Evolutionary conservation across 1,140 invertebrate species (phyloP).

Genomic region (Calosoma granatense): DNA sequence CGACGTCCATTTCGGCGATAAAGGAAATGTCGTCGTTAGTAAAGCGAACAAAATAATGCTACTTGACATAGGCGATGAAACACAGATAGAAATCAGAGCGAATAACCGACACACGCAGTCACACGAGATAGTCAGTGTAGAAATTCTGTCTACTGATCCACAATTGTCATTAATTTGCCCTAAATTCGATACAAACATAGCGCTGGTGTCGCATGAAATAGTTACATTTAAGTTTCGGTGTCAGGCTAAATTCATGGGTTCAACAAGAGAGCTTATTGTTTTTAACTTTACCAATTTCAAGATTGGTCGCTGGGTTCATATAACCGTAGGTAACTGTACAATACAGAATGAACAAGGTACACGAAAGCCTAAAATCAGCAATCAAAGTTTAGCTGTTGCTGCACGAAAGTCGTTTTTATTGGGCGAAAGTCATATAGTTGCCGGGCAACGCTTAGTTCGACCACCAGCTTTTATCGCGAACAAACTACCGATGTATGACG

Average conservation of each 20-base stretch:
- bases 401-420: constrained; percentile 9
- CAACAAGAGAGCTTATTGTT: constrained; percentile 44
- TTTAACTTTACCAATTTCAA: constrained; percentile 46
- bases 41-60: no score
- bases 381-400: constrained; percentile 12
- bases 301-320: constrained; percentile 42
- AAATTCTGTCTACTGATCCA: constrained; percentile 29
- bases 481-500: constrained; percentile 38
- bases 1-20: no score
- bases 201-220: no score
- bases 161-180: constrained; percentile 34
- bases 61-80: constrained; percentile 19
- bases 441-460: constrained; percentile 44
- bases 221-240: no score
- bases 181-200: no score
- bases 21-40: constrained; percentile 22
- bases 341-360: constrained; percentile 9
- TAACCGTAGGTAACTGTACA: constrained; percentile 33
- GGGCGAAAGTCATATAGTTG: constrained; percentile 19
- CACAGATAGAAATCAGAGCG: no score
- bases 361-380: constrained; percentile 12
- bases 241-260: constrained; percentile 46
- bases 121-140: constrained; percentile 19
- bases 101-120: constrained; percentile 25
- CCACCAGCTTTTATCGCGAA: constrained; percentile 43